phyloP scores from a whole-genome alignment of 2,113 vertebrate genomes.

The Macroglossus sobrinus region DNA sequence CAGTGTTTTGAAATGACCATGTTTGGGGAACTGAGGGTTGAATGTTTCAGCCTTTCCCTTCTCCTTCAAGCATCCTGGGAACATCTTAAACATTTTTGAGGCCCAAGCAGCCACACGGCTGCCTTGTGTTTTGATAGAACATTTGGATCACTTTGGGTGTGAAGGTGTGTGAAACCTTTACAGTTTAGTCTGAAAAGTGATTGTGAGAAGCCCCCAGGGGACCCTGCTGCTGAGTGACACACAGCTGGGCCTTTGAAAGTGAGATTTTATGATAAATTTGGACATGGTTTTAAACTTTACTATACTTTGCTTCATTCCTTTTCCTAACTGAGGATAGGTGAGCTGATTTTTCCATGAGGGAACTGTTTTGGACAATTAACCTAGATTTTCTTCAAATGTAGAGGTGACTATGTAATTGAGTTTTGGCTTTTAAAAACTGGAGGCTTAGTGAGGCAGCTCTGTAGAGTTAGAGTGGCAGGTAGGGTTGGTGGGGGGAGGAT shows the following conservation, averaged over 20 bases:
- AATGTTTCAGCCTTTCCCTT: not conserved
- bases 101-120: not conserved
- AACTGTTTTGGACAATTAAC: conserved; percentile 54
- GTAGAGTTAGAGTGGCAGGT: conserved; percentile 19
- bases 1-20: not conserved
- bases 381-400: conserved; percentile 56
- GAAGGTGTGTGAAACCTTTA: conserved; percentile 24
- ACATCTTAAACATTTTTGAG: not conserved
- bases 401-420: conserved; percentile 35
- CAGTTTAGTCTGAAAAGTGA: conserved; percentile 18
- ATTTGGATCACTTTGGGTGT: conserved; percentile 17
- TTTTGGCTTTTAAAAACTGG: conserved; percentile 33
- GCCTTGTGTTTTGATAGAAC: conserved; percentile 22
- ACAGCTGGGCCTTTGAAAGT: conserved; percentile 37
- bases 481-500: not conserved
- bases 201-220: not conserved
- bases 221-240: conserved; percentile 20
- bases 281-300: conserved; percentile 26
- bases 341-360: conserved; percentile 57
- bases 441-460: not conserved
- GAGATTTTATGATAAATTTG: conserved; percentile 42
- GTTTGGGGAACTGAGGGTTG: not conserved
- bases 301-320: not conserved
- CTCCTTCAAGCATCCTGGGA: not conserved
- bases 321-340: conserved; percentile 31